Percentiles rank a stretch among this genome's conserved stretches.
Evolutionary conservation across 2,888 invertebrate genomes (phyloP).

Genomic region (Trisateles emortualis): DNA sequence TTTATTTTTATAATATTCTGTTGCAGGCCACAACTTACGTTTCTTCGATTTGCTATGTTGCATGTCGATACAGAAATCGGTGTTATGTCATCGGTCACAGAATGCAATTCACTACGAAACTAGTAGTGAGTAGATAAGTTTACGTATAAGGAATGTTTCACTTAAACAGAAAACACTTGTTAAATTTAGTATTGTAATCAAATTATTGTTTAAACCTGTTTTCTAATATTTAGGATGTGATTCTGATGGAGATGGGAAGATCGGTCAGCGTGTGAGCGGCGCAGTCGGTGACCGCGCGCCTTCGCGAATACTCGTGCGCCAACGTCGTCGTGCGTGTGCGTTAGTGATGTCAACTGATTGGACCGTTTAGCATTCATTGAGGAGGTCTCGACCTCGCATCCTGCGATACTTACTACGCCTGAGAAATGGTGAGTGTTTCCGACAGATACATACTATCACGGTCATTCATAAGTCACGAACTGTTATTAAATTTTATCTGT

Average conservation of each 20-base stretch:
- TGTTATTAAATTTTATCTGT: slow-evolving; percentile 4
- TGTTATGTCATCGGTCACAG: not conserved
- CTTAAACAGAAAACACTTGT: too few relatives aligned
- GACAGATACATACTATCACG: slow-evolving; percentile 24
- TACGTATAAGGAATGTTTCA: too few relatives aligned
- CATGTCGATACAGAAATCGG: not conserved
- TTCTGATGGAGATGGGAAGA: slow-evolving; percentile 22
- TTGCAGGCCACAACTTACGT: not conserved
- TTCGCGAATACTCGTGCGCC: slow-evolving; percentile 62
- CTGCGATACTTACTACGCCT: slow-evolving; percentile 54
- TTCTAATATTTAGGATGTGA: slow-evolving; percentile 3
- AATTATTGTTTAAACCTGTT: slow-evolving; percentile 7
- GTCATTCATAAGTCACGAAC: slow-evolving; percentile 16
- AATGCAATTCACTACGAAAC: not conserved
- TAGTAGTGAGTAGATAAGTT: not conserved
- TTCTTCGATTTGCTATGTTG: not conserved
- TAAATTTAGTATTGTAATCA: not conserved
- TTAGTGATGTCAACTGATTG: slow-evolving; percentile 71
- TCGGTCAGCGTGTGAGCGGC: slow-evolving; percentile 16
- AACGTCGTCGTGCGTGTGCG: slow-evolving; percentile 32
- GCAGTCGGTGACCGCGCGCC: slow-evolving; percentile 71
- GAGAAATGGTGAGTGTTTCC: slow-evolving; percentile 68
- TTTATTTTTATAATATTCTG: too few relatives aligned
- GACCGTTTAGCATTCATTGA: slow-evolving; percentile 71
- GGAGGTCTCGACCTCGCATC: slow-evolving; percentile 62